Percentiles rank a stretch among this genome's conserved stretches.
These are phyloP conservation scores for Macrophya annulata DNA, from an alignment of 2,888 invertebrate genomes.

Conservation along the genomic window DNA sequence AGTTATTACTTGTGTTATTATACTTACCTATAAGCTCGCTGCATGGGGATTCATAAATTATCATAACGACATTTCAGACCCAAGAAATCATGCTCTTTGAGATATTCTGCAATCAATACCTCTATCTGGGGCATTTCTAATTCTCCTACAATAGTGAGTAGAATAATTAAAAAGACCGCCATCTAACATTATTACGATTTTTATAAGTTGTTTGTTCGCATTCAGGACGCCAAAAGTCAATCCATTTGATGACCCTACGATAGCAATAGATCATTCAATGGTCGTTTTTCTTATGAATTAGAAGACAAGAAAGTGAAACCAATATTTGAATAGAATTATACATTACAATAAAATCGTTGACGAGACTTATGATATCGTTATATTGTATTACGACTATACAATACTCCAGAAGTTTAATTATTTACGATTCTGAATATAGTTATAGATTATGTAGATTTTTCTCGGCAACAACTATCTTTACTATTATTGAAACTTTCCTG, in stretches of 20 bases:
- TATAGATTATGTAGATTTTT: not conserved
- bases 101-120: not conserved
- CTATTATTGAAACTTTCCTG: not conserved
- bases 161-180: not conserved
- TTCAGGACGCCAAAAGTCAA: not conserved
- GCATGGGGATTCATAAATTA: not conserved
- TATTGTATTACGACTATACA: not conserved
- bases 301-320: not conserved
- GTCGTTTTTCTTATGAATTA: not conserved
- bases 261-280: not conserved
- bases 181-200: not conserved
- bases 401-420: not conserved
- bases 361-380: not conserved
- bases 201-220: not conserved
- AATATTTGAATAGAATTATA: not conserved
- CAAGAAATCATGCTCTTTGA: not conserved
- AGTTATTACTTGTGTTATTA: slow-evolving; percentile 24
- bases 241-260: not conserved
- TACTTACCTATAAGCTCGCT: not conserved
- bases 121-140: not conserved
- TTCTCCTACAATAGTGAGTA: not conserved
- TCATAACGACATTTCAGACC: not conserved
- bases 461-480: not conserved
- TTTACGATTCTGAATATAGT: not conserved
- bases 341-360: not conserved